Base-by-base conservation (phyloP, 2,113 vertebrate species). In the Ptilorrhoa leucosticta region DNA sequence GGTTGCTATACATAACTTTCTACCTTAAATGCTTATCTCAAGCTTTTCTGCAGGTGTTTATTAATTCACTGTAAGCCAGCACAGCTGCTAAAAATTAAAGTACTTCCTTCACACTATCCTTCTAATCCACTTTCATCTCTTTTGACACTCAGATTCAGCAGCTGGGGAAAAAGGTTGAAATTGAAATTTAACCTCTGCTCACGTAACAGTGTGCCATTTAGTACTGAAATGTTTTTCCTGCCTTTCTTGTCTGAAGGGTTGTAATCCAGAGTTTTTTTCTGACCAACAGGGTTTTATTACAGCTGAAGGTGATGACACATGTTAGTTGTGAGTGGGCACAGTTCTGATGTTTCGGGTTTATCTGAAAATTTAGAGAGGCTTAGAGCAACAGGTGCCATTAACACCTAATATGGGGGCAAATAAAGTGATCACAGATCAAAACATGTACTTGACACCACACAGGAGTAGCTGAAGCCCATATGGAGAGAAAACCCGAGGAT, bases 41-140 rank as follows among this genome's bases (percentile, higher is more conserved):
- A 24, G 64, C 75, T 95, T 85, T 91, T 90, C 45, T 91, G 70
- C 71, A 86, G 78, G 89, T 96, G 86, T 95, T 93, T 93, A 76
- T 91, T 94, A 87, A 95, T 89, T 83, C 71, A 58, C 66, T 54
- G 16, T 93, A 94, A 96, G 78, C 61, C 84, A 78, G 40, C 15
- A 65, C 96, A 97, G 86, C 96, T 97, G 96, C 84, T 94, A 64
- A 71, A 96, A 93, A 91, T 94, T 82, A 68, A 89, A 91, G 70
- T 84, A 61, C 89, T 94, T 94, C 89, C 94, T 96, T 91, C 88
- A 78, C 66, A 78, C 35, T 79, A 28, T 92, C 78, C 44, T 88
- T 87, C 64, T 93, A 87, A 92, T 93, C 44, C 53, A 61, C 53
- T 94, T 95, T 91, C 68, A 81, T 88, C 75, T 95, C 90, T 89